Base-by-base conservation (phyloP, 92 coral and sea anemone genomes). In the Palythoa caribaeorum region DNA sequence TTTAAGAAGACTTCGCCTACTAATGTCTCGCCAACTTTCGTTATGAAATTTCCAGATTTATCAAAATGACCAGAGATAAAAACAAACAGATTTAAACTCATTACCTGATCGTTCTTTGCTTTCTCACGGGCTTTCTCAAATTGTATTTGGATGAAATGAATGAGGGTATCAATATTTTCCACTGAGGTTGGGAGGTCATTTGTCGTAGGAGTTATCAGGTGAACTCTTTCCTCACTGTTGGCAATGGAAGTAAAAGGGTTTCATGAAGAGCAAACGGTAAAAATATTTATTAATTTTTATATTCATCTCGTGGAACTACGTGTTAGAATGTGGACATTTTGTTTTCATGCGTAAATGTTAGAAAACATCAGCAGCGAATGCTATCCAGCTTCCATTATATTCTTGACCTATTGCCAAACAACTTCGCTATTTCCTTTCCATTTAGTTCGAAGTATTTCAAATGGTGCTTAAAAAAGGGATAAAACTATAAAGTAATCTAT, bases 91-190 rank as follows among this genome's bases (percentile, higher is more conserved):
- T n/a, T 78, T 52, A 78, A 6, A 8, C 17, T 28, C 28, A 28
- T 57, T 19, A 38, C 71, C 47, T 11, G 10, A 4, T 13, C 14
- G 21, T 53, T 3, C 48, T 77, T 36, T 38, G 84, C 21, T 9
- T 78, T 15, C 69, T 78, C 50, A 10, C 83, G 83, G 53, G 66
- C 36, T 59, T 78, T 71, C 1, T 78, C 53, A 57, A 78, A 78
- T 11, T 38, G 17, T 2, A 36, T 14, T 57, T 14, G 17, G 9
- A 55, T 36, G 5, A 13, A 17, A 2, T 78, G 53, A 37, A 78
- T 38, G 17, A 14, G 3, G 1, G 6, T 1, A 54, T 36, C 15
- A 57, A 78, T 54, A 10, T 36, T 78, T 19, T 78, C 53, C 84
- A 37, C 3, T 15, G 84, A 78, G 10, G 84, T 54, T 3, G 19